Conservation (phyloP, 2,113 vertebrate species). For the Laticauda colubrina region DNA sequence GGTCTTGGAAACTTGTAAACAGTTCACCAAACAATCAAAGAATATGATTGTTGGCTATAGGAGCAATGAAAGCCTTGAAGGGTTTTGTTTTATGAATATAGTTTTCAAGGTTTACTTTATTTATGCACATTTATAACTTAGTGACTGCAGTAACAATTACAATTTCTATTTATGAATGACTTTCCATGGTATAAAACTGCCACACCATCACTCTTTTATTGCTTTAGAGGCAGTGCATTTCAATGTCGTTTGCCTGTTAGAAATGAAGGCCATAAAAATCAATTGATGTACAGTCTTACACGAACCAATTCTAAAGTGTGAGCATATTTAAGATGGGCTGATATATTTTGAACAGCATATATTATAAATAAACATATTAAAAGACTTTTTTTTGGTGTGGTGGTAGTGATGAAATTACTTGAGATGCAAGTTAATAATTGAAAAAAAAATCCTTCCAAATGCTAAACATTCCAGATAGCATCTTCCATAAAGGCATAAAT, state of each 20-base stretch:
- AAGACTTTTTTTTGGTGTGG: background rate
- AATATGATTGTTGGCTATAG: background rate
- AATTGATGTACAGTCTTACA: background rate
- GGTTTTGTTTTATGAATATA: background rate
- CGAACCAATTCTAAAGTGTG: background rate
- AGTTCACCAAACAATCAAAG: background rate
- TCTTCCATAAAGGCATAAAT: background rate
- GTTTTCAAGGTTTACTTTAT: background rate
- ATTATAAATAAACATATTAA: background rate
- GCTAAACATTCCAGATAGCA: background rate
- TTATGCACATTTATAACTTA: background rate
- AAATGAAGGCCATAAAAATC: background rate
- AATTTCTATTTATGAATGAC: background rate
- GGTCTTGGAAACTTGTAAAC: slow-evolving; percentile 17
- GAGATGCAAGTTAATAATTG: background rate
- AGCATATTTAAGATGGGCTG: background rate
- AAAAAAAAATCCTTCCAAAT: background rate
- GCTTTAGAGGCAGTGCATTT: background rate
- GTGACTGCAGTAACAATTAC: background rate
- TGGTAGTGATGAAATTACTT: background rate
- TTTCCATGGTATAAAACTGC: background rate
- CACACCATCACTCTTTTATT: background rate
- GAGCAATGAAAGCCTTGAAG: background rate
- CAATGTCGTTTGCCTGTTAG: background rate
- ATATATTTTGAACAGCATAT: background rate